Evolutionary conservation across 2,888 invertebrate genomes (phyloP).

Genomic region (Caenorhabditis imperialis): DNA sequence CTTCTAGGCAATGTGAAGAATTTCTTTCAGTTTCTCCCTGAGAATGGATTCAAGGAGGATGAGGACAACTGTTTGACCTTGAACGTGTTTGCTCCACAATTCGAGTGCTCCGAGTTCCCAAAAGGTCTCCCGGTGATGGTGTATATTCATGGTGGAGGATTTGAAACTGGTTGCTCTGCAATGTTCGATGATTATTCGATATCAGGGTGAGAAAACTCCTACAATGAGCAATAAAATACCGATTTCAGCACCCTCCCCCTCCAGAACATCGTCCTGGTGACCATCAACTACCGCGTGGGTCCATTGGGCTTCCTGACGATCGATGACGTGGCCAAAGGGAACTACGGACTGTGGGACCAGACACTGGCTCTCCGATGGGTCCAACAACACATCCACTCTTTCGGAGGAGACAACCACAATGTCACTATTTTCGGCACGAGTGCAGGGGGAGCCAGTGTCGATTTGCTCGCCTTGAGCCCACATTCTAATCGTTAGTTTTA

Average conservation of each 20-base stretch:
- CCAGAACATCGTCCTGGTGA: slow-evolving; percentile 68
- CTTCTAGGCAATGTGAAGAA: not conserved
- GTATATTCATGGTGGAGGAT: too few species aligned
- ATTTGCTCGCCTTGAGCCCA: slow-evolving; percentile 62
- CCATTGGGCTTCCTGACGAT: slow-evolving; percentile 65
- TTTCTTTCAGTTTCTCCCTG: not conserved
- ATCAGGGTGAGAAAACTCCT: too few species aligned
- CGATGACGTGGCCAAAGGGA: slow-evolving; percentile 56
- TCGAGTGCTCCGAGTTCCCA: too few species aligned
- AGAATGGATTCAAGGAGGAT: slow-evolving; percentile 24
- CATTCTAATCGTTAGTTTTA: slow-evolving; percentile 64
- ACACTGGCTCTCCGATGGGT: slow-evolving; percentile 75
- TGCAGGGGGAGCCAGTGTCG: slow-evolving; percentile 66
- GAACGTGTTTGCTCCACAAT: slow-evolving; percentile 63
- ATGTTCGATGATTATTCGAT: too few species aligned
- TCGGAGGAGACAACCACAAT: slow-evolving; percentile 71
- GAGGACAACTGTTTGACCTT: slow-evolving; percentile 61
- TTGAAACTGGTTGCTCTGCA: slow-evolving; percentile 64
- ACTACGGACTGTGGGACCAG: slow-evolving; percentile 69
- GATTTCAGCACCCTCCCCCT: slow-evolving; percentile 65
- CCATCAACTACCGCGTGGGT: slow-evolving; percentile 70
- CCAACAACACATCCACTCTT: slow-evolving; percentile 69
- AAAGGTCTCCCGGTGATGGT: slow-evolving; percentile 63
- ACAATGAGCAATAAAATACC: too few species aligned
- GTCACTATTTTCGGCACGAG: slow-evolving; percentile 75